These are phyloP conservation scores for Hippoglossus hippoglossus DNA, from an alignment of 2,797 vertebrate genomes.

Conservation along the genomic window DNA sequence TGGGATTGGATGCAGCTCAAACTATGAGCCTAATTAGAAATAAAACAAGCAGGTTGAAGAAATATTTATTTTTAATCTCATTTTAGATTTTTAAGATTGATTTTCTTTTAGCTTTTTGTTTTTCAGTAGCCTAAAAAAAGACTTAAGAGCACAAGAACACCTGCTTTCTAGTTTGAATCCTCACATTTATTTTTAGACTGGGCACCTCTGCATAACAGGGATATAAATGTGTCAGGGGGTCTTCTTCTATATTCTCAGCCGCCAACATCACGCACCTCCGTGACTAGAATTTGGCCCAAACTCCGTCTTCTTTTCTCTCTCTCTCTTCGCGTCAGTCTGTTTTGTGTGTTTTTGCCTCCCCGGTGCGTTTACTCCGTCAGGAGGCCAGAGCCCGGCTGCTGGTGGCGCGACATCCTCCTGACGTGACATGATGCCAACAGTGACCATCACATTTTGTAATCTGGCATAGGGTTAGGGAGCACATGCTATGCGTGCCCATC, in stretches of 20 bases:
- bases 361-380: conserved; percentile 56
- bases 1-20: conserved; percentile 8
- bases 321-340: too few species aligned
- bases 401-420: conserved; percentile 59
- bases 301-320: conserved; percentile 24
- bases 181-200: conserved; percentile 10
- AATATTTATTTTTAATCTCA: background rate
- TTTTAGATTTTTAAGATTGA: background rate
- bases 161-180: conserved; percentile 25
- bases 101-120: background rate
- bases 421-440: conserved; percentile 49
- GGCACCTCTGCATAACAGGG: conserved; percentile 8
- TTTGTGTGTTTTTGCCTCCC: conserved; percentile 14
- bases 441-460: conserved; percentile 68
- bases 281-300: conserved; percentile 26
- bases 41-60: background rate
- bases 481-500: conserved; percentile 59
- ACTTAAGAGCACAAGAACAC: conserved; percentile 4
- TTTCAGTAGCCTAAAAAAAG: background rate
- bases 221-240: conserved; percentile 15
- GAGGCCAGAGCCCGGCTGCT: conserved; percentile 46
- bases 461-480: conserved; percentile 63
- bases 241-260: background rate
- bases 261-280: conserved; percentile 22
- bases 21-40: background rate